Evolutionary conservation across 1,140 invertebrate genomes (phyloP), one percentile per base, ranked within the genome.

Genomic region (Orchestia grillus): DNA sequence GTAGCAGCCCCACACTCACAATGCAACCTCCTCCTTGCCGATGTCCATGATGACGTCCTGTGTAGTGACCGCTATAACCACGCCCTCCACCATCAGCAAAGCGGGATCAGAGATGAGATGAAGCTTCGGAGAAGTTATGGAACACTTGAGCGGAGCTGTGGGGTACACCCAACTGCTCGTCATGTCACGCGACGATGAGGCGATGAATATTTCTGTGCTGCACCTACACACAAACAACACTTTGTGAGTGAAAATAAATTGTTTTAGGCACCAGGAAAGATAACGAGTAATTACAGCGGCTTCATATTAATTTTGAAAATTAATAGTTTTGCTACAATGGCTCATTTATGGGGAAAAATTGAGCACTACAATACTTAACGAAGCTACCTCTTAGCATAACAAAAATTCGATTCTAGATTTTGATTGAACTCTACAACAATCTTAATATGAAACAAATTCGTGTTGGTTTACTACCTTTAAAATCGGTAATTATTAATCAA

Each of bases 31-130:
- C 97, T 98, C 98, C 96, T 98, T 98, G 45, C 98, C 98, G 28
- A 99, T 97, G 97, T 99, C 98, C 97, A 98, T 98, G 0, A 99
- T 97, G 91, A 98, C 97, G 97, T 99, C 99, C 0, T 98, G 98
- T 40, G 99, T 98, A 1, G 98, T 99, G 0, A 98, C 97, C 4
- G 98, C 98, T 97, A 99, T 97, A 23, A 98, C 97, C 0, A 99
- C 97, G 11, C 98, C 99, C 96, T 98, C 98, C 62, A 99, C 98
- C 97, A 98, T 98, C 0, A 99, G 97, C 28, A 98, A 98, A 97
- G 98, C 98, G 0, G 99, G 99, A 98, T 99, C 99, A 0, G 98
- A 98, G 96, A 98, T 96, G 96, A 97, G 97, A 92, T 97, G 96
- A 11, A 97, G 95, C 36, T 96, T 8, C 97, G 42, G 97, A 97